Percentiles rank a stretch among this genome's conserved stretches.
These are phyloP conservation scores for Ctena decussata DNA, from an alignment of 2,888 invertebrate genomes.

Conservation along the genomic window DNA sequence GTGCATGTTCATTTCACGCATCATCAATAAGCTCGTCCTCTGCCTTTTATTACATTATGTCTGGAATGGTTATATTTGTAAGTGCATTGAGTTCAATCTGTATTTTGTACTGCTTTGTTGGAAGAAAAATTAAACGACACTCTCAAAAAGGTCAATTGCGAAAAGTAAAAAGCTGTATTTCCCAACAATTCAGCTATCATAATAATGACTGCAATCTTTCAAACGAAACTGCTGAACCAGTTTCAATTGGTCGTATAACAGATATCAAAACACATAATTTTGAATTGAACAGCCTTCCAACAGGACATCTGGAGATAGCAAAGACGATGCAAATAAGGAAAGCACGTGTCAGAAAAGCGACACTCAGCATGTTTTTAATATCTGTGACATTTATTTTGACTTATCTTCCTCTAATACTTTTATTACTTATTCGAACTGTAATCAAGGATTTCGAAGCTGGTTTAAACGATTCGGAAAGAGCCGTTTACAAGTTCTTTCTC, in stretches of 20 bases:
- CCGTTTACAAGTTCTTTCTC: constrained; percentile 65
- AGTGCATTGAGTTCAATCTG: not conserved
- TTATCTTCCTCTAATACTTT: constrained; percentile 57
- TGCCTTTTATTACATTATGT: constrained; percentile 46
- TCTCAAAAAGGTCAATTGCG: too few species aligned
- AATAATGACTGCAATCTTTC: too few species aligned
- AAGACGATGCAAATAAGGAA: too few species aligned
- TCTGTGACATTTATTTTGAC: constrained; percentile 64
- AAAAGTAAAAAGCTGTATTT: not conserved
- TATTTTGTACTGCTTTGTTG: not conserved
- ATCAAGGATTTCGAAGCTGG: constrained; percentile 47
- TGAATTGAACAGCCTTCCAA: too few species aligned
- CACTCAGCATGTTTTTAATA: constrained; percentile 67
- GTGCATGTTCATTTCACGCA: constrained; percentile 45
- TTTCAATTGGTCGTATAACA: too few species aligned
- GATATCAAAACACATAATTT: too few species aligned
- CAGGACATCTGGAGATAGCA: too few species aligned
- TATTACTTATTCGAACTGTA: constrained; percentile 47
- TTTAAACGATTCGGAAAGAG: constrained; percentile 41
- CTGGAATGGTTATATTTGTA: constrained; percentile 40
- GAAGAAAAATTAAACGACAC: not conserved
- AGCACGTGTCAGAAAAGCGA: constrained; percentile 56
- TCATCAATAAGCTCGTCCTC: constrained; percentile 6
- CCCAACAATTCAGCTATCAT: too few species aligned
- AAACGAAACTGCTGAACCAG: too few species aligned